A percentile compares a stretch with the other conserved stretches of the same genome.
Evolutionary conservation across 2,797 vertebrate species (phyloP).

Genomic region (Tadarida brasiliensis): DNA sequence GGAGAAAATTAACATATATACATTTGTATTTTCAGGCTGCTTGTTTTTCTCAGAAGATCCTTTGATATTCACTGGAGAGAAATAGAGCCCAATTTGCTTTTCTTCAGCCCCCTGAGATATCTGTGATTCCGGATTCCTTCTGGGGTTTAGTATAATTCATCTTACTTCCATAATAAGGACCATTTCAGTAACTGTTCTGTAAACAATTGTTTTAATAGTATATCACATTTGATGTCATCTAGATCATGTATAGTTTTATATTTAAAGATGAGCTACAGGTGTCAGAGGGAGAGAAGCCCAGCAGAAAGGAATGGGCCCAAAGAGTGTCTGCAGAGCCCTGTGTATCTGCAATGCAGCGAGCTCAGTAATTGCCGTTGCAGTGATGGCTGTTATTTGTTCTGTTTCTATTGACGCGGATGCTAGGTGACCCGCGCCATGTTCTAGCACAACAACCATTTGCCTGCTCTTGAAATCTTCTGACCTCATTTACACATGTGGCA

Average conservation of each 20-base stretch:
- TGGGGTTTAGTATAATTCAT: conserved; percentile 19
- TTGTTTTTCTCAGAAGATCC: conserved; percentile 15
- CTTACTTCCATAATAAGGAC: conserved; percentile 20
- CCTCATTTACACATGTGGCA: neutral
- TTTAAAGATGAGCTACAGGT: neutral
- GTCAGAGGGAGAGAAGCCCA: neutral
- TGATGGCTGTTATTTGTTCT: neutral
- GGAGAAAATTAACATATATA: neutral
- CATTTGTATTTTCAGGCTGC: neutral
- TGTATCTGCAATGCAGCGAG: neutral
- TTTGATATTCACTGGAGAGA: neutral
- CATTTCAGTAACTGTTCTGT: neutral
- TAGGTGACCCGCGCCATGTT: neutral
- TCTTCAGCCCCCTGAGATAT: neutral
- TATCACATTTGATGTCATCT: neutral
- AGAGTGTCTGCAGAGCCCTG: neutral
- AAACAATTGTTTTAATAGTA: neutral
- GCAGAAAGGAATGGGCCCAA: neutral
- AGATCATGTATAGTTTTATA: neutral
- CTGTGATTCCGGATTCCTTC: conserved; percentile 21
- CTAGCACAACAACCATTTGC: neutral
- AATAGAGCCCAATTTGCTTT: conserved; percentile 14
- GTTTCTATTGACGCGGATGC: neutral
- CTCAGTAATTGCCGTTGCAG: neutral
- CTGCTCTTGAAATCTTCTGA: neutral